Evolutionary conservation across 2,888 invertebrate genomes (phyloP), one percentile per base, ranked within the genome.

Genomic region (Ennomos erosarius): DNA sequence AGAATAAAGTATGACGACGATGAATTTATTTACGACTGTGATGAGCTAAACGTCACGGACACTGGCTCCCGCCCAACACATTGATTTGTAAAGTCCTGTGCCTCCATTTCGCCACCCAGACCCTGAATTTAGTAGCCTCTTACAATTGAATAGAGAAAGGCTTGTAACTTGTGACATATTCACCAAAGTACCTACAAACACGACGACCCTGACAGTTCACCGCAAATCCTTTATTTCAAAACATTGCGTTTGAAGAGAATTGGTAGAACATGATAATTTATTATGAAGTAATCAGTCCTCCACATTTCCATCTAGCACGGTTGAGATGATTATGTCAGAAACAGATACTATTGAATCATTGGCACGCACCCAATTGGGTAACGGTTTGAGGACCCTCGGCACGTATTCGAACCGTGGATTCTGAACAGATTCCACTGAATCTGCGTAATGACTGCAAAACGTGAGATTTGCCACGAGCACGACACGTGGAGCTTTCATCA

Each of bases 391-490:
- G 48, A 46, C 54, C 34, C 56, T 60, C 46, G n/a, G 26, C 55
- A 40, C 48, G 54, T 56, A 55, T 35, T 50, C 40, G 10, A 44
- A 50, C 40, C 49, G 37, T 44, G 39, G 49, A 35, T 44, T 48
- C 39, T 51, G 9, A 9, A 10, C 26, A 47, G 34, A 33, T 45
- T 50, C 44, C 37, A 39, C 49, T 52, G 49, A 53, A 42, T 42
- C 38, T 40, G 33, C 51, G n/a, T 43, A 43, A 42, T 50, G 42
- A 33, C 39, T 39, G 8, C 13, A 11, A 56, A 54, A 36, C 65
- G 63, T 64, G 67, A 54, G 55, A 43, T 51, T 55, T 47, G 65
- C 64, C 63, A 65, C 64, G 67, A 68, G 45, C 62, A 65, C 64
- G 67, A 68, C 48, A 50, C 53, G 55, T 52, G 34, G 58, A 50